phyloP scores from a whole-genome alignment of 2,113 vertebrate species.

The Plecturocebus donacophilus region DNA sequence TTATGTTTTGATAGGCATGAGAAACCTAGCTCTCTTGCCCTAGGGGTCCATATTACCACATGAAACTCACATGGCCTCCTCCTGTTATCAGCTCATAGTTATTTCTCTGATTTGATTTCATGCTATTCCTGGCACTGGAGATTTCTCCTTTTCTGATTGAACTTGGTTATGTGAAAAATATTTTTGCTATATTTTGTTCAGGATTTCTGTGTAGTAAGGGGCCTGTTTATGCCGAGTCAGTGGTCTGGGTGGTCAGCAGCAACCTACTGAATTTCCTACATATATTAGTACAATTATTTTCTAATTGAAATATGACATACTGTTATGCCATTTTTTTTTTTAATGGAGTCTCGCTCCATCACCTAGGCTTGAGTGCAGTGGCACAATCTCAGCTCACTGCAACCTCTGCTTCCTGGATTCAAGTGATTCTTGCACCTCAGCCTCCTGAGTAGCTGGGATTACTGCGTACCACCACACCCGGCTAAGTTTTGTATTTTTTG shows the following conservation, averaged over 20 bases:
- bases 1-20: not conserved
- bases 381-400: no score
- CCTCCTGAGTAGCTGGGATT: no score
- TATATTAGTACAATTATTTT: not conserved
- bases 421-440: no score
- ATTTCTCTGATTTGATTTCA: constrained; percentile 29
- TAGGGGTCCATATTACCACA: not conserved
- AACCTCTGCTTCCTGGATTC: no score
- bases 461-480: no score
- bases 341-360: no score
- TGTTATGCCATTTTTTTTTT: not conserved
- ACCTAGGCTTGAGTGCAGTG: no score
- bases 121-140: not conserved
- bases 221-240: not conserved
- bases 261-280: not conserved
- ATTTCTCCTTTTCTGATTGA: not conserved
- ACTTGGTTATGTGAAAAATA: not conserved
- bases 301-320: not conserved
- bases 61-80: not conserved
- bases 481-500: no score
- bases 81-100: not conserved
- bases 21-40: not conserved
- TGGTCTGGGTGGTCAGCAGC: not conserved
- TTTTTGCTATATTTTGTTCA: not conserved
- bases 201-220: not conserved